phyloP scores from a whole-genome alignment of 2,888 invertebrate species.

The Apamea anceps region DNA sequence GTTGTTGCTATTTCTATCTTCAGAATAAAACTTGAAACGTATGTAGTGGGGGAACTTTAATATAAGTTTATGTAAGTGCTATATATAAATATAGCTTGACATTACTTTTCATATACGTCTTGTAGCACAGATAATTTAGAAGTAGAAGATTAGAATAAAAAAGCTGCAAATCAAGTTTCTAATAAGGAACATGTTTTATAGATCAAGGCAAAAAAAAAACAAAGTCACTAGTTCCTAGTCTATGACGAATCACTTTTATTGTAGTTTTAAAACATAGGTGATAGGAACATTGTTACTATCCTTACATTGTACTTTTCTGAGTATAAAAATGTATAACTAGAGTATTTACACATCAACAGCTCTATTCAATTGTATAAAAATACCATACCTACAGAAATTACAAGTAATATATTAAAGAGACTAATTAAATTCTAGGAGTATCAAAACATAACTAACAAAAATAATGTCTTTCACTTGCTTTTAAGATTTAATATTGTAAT shows the following conservation, averaged over 20 bases:
- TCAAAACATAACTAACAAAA: conserved; percentile 13
- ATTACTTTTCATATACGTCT: background rate
- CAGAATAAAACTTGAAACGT: background rate
- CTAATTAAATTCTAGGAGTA: conserved; percentile 29
- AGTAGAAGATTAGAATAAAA: conserved; percentile 8
- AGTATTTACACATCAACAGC: conserved; percentile 42
- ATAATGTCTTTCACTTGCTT: conserved; percentile 16
- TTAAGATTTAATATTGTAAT: background rate
- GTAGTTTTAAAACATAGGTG: conserved; percentile 33
- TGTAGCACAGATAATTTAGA: background rate
- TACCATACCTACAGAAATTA: conserved; percentile 14
- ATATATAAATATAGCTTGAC: background rate
- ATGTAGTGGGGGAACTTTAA: background rate
- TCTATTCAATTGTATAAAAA: conserved; percentile 18
- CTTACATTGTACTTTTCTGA: conserved; percentile 47
- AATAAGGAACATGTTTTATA: conserved; percentile 21
- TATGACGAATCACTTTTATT: conserved; percentile 47
- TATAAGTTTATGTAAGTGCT: background rate
- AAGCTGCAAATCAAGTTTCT: conserved; percentile 18
- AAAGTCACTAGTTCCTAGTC: conserved; percentile 16
- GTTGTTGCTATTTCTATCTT: background rate
- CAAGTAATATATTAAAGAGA: conserved; percentile 27
- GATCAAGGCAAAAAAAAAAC: conserved; percentile 47
- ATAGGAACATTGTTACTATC: conserved; percentile 61
- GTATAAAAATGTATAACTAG: conserved; percentile 34